A percentile compares a stretch with the other conserved stretches of the same genome.
Evolutionary conservation across 2,113 vertebrate genomes (phyloP).

Genomic region (Heteronetta atricapilla): DNA sequence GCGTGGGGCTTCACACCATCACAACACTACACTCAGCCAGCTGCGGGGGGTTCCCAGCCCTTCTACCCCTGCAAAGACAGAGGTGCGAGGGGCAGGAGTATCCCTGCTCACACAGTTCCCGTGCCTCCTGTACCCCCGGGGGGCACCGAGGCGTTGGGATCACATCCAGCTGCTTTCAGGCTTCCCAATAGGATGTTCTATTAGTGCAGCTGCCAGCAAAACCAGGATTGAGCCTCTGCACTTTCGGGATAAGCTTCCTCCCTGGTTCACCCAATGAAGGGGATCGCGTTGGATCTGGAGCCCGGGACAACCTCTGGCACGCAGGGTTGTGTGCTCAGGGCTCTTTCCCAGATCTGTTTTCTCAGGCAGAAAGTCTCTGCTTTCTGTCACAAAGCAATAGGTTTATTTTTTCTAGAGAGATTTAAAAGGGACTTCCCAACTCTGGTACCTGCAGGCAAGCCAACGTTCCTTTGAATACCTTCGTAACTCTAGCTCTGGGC

Average conservation of each 20-base stretch:
- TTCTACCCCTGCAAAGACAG: neutral
- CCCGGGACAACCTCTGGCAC: neutral
- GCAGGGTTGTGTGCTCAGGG: neutral
- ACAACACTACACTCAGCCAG: neutral
- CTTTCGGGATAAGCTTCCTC: neutral
- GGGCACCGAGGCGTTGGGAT: neutral
- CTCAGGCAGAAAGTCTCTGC: neutral
- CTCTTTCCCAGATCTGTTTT: neutral
- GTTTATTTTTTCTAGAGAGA: neutral
- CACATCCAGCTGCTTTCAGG: neutral
- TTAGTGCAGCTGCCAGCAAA: neutral
- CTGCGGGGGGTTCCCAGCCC: neutral
- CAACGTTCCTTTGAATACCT: neutral
- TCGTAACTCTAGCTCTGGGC: neutral
- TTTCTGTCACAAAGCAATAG: slow-evolving; percentile 57
- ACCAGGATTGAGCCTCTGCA: neutral
- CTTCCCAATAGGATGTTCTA: neutral
- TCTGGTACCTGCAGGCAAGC: neutral
- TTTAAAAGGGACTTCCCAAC: neutral
- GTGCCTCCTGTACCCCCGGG: neutral
- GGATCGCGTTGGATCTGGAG: neutral
- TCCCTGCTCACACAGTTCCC: neutral
- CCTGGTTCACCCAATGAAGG: neutral
- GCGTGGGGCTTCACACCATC: neutral
- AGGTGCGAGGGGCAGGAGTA: neutral